Base-by-base conservation (phyloP, 2,888 invertebrate genomes). In the Dicroscelio sp. region DNA sequence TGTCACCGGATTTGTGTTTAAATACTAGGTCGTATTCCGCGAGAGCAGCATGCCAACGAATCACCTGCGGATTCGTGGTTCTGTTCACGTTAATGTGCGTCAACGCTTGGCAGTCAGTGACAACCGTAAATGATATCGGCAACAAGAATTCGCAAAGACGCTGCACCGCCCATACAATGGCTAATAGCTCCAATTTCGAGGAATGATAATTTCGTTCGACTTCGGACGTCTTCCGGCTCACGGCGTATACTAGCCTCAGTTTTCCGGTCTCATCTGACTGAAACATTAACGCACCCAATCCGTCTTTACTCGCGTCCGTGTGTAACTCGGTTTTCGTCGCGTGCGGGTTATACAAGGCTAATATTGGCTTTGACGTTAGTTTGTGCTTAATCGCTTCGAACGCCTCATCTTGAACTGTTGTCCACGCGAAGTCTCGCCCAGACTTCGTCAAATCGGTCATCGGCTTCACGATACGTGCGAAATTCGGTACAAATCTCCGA, bases 321-420 rank as follows among this genome's bases (percentile, higher is more conserved):
- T 12, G 14, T n/a, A 92, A 33, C 30, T 91, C 89, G 5, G 86
- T 82, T 5, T 38, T 38, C 30, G n/a, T 20, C 0, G 90, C 76
- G 1, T 80, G 67, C 0, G 60, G 31, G n/a, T 83, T 76, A 60
- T 58, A 86, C 4, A 43, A 17, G 20, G 52, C 38, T 17, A 78
- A 76, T 14, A 90, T 60, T 25, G 63, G 63, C 31, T 63, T 31
- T 3, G 14, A 30, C 4, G 31, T 30, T 25, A 63, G 25, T 20
- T 63, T 25, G 31, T 63, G 12, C 25, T 63, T 63, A 12, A 63
- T 25, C 20, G 1, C 31, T 23, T 63, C 30, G 8, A 63, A 63
- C 27, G 63, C 63, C 23, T 63, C 23, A 23, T 63, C n/a, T 63
- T 20, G 20, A 20, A 23, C 25, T 25, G 20, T 4, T 23, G 30